Base-by-base conservation (phyloP, 2,888 invertebrate genomes). In the Agriopis leucophaearia region DNA sequence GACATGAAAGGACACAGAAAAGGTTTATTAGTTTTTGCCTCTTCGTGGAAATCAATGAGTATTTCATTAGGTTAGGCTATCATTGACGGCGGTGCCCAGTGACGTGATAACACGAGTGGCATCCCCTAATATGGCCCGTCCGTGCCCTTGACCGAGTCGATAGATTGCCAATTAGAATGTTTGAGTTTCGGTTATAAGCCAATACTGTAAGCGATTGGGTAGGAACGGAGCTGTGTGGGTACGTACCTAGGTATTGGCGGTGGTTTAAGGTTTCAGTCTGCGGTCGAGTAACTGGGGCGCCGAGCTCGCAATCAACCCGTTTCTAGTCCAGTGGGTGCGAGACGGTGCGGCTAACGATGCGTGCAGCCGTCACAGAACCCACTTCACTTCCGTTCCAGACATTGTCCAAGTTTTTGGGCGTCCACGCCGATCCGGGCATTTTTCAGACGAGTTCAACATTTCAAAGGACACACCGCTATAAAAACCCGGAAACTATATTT, bases 201-300 rank as follows among this genome's bases (percentile, higher is more conserved):
- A 75, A 77, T 74, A 76, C 75, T 69, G 71, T 68, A 72, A 78
- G 71, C 73, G 77, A 75, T 80, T 81, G 71, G 73, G 72, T 79
- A 76, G 74, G 74, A 79, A 77, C 76, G 75, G 73, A 77, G 72
- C 72, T 69, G 73, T 75, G 78, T 81, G 81, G 80, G 78, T 82
- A 42, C 38, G 9, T 38, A 27, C 27, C 38, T 40, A 81, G 76
- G 76, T 79, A 82, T 80, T 74, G 78, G 80, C 73, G 71, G 76
- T 66, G 70, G 88, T 86, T 82, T 89, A 70, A 78, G 81, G 83
- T 89, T 89, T 80, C 89, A 84, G 84, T 85, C 84, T 89, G 90
- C 88, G 91, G 90, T 89, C 76, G 86, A 87, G 85, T 84, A 84
- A 86, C 74, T 73, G 69, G 83, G 86, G 87, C 86, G 85, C 86